phyloP scores from a whole-genome alignment of 2,797 vertebrate species.

The Pteropus rufus region DNA sequence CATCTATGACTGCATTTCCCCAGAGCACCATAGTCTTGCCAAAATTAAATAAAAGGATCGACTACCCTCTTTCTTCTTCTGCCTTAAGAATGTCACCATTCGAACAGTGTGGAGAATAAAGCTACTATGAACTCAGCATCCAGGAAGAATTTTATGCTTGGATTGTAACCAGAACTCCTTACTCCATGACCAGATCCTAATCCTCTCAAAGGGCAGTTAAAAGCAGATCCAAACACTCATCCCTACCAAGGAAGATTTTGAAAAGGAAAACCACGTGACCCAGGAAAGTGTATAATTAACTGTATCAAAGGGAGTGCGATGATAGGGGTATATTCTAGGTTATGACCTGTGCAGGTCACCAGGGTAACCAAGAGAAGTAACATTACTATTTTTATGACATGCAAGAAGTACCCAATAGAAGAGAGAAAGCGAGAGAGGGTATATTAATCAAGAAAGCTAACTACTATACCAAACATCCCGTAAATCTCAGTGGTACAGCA shows the following conservation, averaged over 20 bases:
- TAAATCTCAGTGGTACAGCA: neutral
- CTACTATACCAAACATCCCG: neutral
- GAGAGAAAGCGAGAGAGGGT: neutral
- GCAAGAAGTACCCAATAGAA: neutral
- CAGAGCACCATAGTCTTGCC: conserved; percentile 38
- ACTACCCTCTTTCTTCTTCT: conserved; percentile 47
- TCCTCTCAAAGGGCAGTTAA: neutral
- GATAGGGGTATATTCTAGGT: neutral
- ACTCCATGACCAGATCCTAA: neutral
- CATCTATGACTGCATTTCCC: conserved; percentile 46
- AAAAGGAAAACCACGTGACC: neutral
- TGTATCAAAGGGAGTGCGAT: neutral
- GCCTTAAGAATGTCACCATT: conserved; percentile 47
- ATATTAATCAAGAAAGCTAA: neutral
- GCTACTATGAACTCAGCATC: conserved; percentile 22
- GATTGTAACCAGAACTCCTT: neutral
- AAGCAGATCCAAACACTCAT: neutral
- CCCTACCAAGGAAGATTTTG: neutral
- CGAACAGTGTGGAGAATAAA: neutral
- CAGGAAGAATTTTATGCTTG: conserved; percentile 45
- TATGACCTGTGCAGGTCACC: neutral
- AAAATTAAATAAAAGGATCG: conserved; percentile 55
- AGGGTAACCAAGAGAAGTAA: neutral
- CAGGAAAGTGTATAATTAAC: neutral
- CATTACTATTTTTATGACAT: neutral